Evolutionary conservation across 2,113 vertebrate genomes (phyloP).

Genomic region (Larimichthys crocea): DNA sequence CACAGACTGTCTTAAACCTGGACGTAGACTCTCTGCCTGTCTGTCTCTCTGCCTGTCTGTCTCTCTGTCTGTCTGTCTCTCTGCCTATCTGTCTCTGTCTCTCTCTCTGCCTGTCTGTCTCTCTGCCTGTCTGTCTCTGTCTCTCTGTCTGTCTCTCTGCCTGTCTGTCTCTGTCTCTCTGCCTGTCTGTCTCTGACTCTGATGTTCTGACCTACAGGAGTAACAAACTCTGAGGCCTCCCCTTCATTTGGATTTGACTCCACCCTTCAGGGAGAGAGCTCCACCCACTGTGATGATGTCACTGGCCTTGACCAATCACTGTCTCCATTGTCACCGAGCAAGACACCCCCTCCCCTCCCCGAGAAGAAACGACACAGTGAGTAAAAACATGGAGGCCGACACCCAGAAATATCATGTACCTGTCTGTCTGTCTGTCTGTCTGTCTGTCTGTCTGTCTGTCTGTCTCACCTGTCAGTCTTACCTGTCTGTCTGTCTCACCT

Average conservation of each 20-base stretch:
- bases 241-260: constrained; percentile 72
- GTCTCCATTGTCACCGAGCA: constrained; percentile 76
- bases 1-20: no score
- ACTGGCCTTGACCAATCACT: constrained; percentile 84
- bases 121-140: no score
- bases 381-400: constrained; percentile 53
- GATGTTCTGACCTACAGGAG: constrained; percentile 24
- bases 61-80: background rate
- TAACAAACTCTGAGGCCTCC: constrained; percentile 45
- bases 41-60: background rate
- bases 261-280: constrained; percentile 79
- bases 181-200: background rate
- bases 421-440: background rate
- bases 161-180: background rate
- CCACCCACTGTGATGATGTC: constrained; percentile 83
- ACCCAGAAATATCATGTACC: no score
- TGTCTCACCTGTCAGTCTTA: background rate
- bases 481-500: background rate
- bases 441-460: background rate
- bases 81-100: background rate
- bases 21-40: no score
- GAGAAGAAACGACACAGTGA: constrained; percentile 97
- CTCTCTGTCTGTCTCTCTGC: no score
- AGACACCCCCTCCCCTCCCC: constrained; percentile 87
- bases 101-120: no score